Evolutionary conservation across 2,888 invertebrate species (phyloP).

Genomic region (Habroteleia sp.): DNA sequence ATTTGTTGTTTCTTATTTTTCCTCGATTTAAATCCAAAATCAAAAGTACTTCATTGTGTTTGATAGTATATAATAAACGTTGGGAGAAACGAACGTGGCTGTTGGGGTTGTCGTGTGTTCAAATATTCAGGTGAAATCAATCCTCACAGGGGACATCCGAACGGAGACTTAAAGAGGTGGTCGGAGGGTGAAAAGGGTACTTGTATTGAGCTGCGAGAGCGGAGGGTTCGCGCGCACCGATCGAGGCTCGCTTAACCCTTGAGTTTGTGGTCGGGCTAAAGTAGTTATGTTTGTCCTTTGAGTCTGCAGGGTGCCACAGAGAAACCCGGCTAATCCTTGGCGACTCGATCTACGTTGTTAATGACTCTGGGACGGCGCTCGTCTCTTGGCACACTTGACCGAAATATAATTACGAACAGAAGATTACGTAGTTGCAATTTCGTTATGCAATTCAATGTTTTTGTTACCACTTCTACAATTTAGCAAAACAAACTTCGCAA

Average conservation of each 20-base stretch:
- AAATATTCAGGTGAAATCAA: constrained; percentile 81
- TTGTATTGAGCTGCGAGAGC: constrained; percentile 62
- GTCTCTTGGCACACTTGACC: constrained; percentile 54
- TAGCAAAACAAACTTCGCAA: too few species aligned
- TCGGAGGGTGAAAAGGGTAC: constrained; percentile 38
- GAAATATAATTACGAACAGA: constrained; percentile 58
- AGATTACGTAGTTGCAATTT: constrained; percentile 44
- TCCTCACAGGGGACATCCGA: constrained; percentile 71
- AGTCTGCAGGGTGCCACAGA: constrained; percentile 75
- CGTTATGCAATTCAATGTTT: constrained; percentile 31
- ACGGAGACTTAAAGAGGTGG: constrained; percentile 58
- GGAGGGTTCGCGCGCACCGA: constrained; percentile 71
- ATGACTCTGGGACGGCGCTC: constrained; percentile 70
- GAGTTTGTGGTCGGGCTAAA: constrained; percentile 80
- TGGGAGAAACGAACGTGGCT: constrained; percentile 35
- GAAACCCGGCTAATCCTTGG: constrained; percentile 76
- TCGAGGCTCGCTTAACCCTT: constrained; percentile 80
- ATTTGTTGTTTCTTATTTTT: too few species aligned
- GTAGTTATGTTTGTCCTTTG: constrained; percentile 81
- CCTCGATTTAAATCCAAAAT: background rate
- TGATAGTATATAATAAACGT: constrained; percentile 71
- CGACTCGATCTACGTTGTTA: constrained; percentile 76
- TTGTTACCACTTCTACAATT: constrained; percentile 21
- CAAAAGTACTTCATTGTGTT: constrained; percentile 1
- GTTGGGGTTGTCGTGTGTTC: constrained; percentile 68